Evolutionary conservation across 1,140 invertebrate species (phyloP), one percentile per base, ranked within the genome.

Genomic region (fruit fly (Drosophila melanogaster)): DNA sequence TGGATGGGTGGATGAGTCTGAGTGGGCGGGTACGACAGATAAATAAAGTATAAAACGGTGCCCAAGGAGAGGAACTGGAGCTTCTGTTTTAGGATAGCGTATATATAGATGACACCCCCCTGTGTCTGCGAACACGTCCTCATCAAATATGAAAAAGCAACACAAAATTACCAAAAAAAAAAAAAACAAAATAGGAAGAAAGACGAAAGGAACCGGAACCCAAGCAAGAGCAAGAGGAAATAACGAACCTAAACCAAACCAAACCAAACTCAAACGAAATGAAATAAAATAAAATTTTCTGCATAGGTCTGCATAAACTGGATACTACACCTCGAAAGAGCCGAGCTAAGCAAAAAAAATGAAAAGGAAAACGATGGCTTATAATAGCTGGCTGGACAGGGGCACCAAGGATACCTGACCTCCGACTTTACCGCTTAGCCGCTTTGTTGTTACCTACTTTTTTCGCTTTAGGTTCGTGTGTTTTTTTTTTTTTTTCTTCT

Each of bases 131-230:
- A 58, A 75, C 59, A 65, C 55, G 57, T 57, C 46, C 67, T 73
- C 73, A 86, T 85, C 73, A 85, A 85, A 85, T 70, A 86, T 81
- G 81, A 65, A 77, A 70, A 65, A 56, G 61, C 62, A 59, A 65
- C 22, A 55, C 73, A 85, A 81, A 84, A 86, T 77, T 61, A 73
- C 44, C 69, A 51, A 38, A 49, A 46, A 58, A 49, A 41, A 44
- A 35, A 56, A 41, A 47, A 41, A 41, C 43, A 41, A 33, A 33
- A 41, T 30, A 47, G 1, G 4, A 10, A 33, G n/a, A 58, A 62
- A 73, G 49, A 41, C 37, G 72, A 55, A 58, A 53, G 47, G 46
- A 38, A 38, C 37, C 37, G 37, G 37, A 38, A 53, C 37, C 43
- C 41, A 35, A 44, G 65, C 24, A 54, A 10, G 46, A 24, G 41